These are phyloP conservation scores for Dione juno DNA, from an alignment of 2,888 invertebrate genomes.

Conservation along the genomic window DNA sequence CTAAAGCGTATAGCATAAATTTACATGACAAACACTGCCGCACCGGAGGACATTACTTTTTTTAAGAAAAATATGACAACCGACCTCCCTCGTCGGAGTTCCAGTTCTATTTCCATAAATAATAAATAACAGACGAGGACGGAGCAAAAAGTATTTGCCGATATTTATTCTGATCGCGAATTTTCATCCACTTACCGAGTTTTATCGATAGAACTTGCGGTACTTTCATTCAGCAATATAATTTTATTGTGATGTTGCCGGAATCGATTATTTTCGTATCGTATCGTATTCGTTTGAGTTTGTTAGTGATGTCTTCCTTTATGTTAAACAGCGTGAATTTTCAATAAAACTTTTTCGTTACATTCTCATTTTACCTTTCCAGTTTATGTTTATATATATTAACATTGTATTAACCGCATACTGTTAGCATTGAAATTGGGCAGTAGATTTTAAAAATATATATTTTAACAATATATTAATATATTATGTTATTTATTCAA, in stretches of 20 bases:
- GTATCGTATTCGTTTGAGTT: conserved; percentile 35
- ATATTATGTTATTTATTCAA: no score
- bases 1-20: conserved; percentile 80
- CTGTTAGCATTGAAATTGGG: neutral
- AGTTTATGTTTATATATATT: neutral
- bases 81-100: conserved; percentile 71
- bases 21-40: conserved; percentile 78
- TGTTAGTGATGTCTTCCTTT: conserved; percentile 41
- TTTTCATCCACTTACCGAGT: conserved; percentile 76
- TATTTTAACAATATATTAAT: no score
- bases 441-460: no score
- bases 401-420: neutral
- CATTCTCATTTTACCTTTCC: conserved; percentile 9
- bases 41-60: conserved; percentile 75
- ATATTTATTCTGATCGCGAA: conserved; percentile 78
- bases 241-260: conserved; percentile 51
- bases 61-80: conserved; percentile 82
- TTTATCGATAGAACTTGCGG: conserved; percentile 51
- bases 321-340: conserved; percentile 39
- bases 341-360: conserved; percentile 35
- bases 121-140: conserved; percentile 80
- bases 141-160: conserved; percentile 72
- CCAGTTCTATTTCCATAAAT: conserved; percentile 82
- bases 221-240: conserved; percentile 41
- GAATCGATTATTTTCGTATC: conserved; percentile 49